These are phyloP conservation scores for Hippopotamyrus pictus DNA, from an alignment of 2,797 vertebrate species.

Conservation along the genomic window DNA sequence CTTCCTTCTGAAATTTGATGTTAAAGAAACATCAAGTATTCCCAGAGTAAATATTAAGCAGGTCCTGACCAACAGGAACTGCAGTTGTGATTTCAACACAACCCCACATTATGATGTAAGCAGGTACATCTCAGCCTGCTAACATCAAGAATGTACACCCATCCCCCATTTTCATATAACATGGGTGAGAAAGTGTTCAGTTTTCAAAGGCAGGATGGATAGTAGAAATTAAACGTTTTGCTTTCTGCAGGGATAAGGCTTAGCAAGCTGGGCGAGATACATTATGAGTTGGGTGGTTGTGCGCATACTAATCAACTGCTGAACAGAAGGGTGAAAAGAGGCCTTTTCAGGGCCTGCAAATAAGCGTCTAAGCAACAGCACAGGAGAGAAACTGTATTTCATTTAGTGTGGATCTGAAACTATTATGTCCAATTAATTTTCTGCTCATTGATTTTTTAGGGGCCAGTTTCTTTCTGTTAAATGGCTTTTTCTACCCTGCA, in stretches of 20 bases:
- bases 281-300: background rate
- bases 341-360: constrained; percentile 27
- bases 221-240: background rate
- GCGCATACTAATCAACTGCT: constrained; percentile 16
- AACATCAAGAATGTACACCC: constrained; percentile 14
- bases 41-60: background rate
- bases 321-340: constrained; percentile 11
- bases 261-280: constrained; percentile 1
- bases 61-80: background rate
- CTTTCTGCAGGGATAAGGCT: background rate
- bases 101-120: background rate
- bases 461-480: constrained; percentile 22
- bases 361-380: constrained; percentile 9
- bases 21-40: constrained; percentile 46
- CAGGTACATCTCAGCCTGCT: constrained; percentile 4
- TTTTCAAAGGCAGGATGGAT: background rate
- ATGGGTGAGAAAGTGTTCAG: background rate
- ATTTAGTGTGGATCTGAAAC: constrained; percentile 8
- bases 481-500: constrained; percentile 11
- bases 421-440: background rate
- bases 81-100: background rate
- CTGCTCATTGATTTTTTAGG: constrained; percentile 12
- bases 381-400: constrained; percentile 15
- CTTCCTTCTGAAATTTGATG: constrained; percentile 67
- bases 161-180: constrained; percentile 16